Evolutionary conservation across 2,888 invertebrate genomes (phyloP).

Genomic region (Leptura quadrifasciata): DNA sequence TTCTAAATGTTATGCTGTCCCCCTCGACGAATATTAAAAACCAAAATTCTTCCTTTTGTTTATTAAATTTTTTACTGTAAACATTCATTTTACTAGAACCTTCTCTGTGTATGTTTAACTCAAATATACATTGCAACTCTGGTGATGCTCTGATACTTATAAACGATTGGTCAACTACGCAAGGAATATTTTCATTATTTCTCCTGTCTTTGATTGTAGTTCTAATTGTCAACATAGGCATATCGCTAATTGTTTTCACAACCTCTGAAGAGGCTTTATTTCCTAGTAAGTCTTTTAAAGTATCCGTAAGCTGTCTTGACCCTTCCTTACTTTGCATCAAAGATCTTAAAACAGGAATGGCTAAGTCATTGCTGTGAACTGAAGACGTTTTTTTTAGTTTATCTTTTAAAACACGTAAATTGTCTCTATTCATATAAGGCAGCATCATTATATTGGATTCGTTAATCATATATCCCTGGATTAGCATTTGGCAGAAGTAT

Average conservation of each 20-base stretch:
- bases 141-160: conserved; percentile 37
- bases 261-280: conserved; percentile 60
- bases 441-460: conserved; percentile 85
- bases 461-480: conserved; percentile 93
- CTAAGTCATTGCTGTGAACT: conserved; percentile 35
- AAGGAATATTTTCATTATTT: conserved; percentile 43
- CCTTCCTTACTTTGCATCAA: conserved; percentile 48
- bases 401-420: conserved; percentile 78
- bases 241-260: conserved; percentile 62
- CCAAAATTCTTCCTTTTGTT: conserved; percentile 97
- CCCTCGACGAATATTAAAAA: conserved; percentile 88
- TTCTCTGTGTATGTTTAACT: conserved; percentile 64
- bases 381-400: conserved; percentile 67
- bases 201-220: conserved; percentile 56
- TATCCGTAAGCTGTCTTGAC: conserved; percentile 48
- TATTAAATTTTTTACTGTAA: conserved; percentile 92
- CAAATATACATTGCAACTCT: conserved; percentile 63
- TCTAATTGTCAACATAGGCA: conserved; percentile 67
- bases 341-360: conserved; percentile 43
- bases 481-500: conserved; percentile 89
- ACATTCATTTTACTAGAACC: conserved; percentile 73
- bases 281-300: conserved; percentile 60
- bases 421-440: conserved; percentile 83
- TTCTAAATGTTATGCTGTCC: conserved; percentile 84
- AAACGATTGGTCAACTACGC: conserved; percentile 36